A percentile compares a stretch with the other conserved stretches of the same genome.
These are phyloP conservation scores for Perognathus longimembris DNA, from an alignment of 2,113 vertebrate species.

Conservation along the genomic window DNA sequence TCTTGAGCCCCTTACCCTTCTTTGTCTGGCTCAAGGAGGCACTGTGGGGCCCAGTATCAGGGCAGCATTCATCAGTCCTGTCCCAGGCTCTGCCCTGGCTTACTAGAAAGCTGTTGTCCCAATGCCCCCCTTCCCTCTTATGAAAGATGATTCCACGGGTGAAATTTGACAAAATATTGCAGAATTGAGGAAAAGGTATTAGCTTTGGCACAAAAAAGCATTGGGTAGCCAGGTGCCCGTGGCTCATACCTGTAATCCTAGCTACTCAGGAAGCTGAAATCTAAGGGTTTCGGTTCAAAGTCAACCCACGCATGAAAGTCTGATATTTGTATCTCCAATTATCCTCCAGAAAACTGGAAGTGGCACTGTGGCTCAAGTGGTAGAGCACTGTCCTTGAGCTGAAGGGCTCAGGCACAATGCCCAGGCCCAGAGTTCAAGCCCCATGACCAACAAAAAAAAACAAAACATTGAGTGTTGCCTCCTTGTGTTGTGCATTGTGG, in stretches of 20 bases:
- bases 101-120: background rate
- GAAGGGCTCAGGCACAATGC: no score
- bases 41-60: background rate
- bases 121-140: background rate
- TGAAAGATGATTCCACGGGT: background rate
- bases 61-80: background rate
- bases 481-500: background rate
- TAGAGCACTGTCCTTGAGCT: no score
- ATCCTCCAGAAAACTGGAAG: no score
- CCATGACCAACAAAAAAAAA: no score
- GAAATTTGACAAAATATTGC: background rate
- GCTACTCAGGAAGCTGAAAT: no score
- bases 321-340: no score
- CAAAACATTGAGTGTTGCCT: no score
- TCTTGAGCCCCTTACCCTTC: background rate
- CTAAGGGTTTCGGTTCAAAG: no score
- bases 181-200: background rate
- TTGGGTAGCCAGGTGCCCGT: background rate
- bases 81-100: background rate
- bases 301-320: no score
- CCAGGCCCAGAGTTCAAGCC: no score
- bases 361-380: no score
- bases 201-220: background rate
- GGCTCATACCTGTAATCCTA: no score
- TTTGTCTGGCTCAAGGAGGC: background rate